Evolutionary conservation across 2,797 vertebrate genomes (phyloP).

Genomic region (Percopsis omiscomaycus): DNA sequence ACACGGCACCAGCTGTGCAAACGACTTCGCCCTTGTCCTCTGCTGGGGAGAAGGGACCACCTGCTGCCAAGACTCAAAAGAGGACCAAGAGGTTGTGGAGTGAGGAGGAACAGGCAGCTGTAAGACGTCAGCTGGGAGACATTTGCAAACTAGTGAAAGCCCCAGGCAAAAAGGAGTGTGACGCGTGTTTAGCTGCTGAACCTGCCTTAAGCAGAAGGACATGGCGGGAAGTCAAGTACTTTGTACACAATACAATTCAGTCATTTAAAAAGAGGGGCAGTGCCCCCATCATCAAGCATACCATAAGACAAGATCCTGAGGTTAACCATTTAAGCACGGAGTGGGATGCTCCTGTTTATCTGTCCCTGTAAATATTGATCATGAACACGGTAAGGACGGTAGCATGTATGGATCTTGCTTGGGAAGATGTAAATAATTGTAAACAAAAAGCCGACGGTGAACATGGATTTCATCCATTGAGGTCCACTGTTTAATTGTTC

Average conservation of each 20-base stretch:
- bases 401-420: conserved; percentile 12
- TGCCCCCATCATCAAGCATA: conserved; percentile 37
- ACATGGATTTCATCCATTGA: conserved; percentile 8
- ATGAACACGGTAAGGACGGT: conserved; percentile 20
- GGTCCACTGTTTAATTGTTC: conserved; percentile 3
- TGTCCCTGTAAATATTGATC: conserved; percentile 63
- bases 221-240: conserved; percentile 75
- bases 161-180: conserved; percentile 74
- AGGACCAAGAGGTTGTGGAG: conserved; percentile 70
- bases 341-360: conserved; percentile 72
- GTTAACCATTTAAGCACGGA: conserved; percentile 46
- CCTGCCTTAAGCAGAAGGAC: conserved; percentile 66
- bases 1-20: conserved; percentile 18
- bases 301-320: conserved; percentile 44
- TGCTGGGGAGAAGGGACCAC: conserved; percentile 11
- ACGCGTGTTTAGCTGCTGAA: conserved; percentile 71
- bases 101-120: conserved; percentile 68
- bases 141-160: conserved; percentile 66
- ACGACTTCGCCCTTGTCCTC: conserved; percentile 20
- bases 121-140: conserved; percentile 70
- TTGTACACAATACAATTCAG: conserved; percentile 74
- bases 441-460: conserved; percentile 14
- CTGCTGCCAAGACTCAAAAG: conserved; percentile 59
- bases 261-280: conserved; percentile 64
- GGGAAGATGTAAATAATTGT: conserved; percentile 24